phyloP scores from a whole-genome alignment of 2,888 invertebrate species.

The Dolichomitus sp. region DNA sequence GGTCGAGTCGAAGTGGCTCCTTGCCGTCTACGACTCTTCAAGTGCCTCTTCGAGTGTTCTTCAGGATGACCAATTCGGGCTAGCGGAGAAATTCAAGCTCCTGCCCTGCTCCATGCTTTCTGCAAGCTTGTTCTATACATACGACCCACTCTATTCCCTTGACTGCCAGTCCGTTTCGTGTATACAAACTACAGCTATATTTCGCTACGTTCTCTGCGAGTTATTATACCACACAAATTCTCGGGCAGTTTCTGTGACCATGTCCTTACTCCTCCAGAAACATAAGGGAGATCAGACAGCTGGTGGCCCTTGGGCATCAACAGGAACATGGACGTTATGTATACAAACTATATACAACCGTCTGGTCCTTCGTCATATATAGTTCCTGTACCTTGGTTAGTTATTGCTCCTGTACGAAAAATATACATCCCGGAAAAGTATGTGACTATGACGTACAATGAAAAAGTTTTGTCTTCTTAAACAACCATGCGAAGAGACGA shows the following conservation, averaged over 20 bases:
- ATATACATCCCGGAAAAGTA: background rate
- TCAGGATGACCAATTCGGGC: conserved; percentile 59
- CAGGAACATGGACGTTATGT: background rate
- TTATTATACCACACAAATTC: conserved; percentile 37
- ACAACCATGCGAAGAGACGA: background rate
- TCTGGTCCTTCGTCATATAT: background rate
- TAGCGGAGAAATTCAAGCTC: conserved; percentile 50
- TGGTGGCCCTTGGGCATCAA: conserved; percentile 3
- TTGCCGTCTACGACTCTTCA: conserved; percentile 50
- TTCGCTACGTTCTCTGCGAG: conserved; percentile 5
- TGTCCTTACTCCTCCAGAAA: background rate
- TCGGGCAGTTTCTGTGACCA: conserved; percentile 16
- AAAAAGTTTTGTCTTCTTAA: conserved; percentile 2
- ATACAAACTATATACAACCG: background rate
- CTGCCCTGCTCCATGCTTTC: conserved; percentile 39
- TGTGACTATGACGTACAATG: background rate
- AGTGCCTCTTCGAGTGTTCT: conserved; percentile 56
- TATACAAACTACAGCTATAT: conserved; percentile 8
- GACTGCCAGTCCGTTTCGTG: conserved; percentile 26
- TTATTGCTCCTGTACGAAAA: conserved; percentile 1
- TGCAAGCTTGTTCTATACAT: conserved; percentile 36
- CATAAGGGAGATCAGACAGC: conserved; percentile 15
- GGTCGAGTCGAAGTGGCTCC: conserved; percentile 52
- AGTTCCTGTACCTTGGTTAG: background rate
- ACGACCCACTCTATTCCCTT: conserved; percentile 23